phyloP scores from a whole-genome alignment of 2,113 vertebrate species.

The Coryphaenoides rupestris region DNA sequence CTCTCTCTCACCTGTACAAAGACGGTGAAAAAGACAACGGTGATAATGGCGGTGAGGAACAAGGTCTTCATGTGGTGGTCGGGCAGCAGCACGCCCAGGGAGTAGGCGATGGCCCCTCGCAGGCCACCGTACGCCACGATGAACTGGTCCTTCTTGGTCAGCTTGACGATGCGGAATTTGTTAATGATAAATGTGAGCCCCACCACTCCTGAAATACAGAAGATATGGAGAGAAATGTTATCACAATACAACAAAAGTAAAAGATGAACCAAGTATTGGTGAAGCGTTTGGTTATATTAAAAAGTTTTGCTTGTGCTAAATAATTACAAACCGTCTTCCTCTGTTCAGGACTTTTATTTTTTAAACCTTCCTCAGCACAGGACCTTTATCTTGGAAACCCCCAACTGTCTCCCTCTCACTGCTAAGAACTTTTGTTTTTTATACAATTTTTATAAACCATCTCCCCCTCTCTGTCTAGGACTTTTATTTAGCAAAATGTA shows the following conservation, averaged over 20 bases:
- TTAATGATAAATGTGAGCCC: slow-evolving; percentile 92
- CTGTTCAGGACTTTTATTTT: too few relatives aligned
- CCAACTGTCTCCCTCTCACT: too few relatives aligned
- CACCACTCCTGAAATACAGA: slow-evolving; percentile 78
- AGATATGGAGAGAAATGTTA: not conserved
- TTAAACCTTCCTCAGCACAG: too few relatives aligned
- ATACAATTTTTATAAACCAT: too few relatives aligned
- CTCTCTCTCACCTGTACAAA: slow-evolving; percentile 87
- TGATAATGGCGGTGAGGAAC: slow-evolving; percentile 98
- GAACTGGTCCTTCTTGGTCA: slow-evolving; percentile 96
- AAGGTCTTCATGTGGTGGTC: slow-evolving; percentile 77
- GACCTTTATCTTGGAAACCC: too few relatives aligned
- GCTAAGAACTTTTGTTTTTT: too few relatives aligned
- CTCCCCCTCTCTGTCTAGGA: too few relatives aligned
- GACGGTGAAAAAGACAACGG: slow-evolving; percentile 95
- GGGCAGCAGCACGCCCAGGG: slow-evolving; percentile 85
- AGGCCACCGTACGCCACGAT: slow-evolving; percentile 95
- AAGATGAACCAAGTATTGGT: not conserved
- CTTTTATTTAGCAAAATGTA: too few relatives aligned
- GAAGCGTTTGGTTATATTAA: not conserved
- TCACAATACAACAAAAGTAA: too few relatives aligned
- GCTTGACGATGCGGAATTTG: slow-evolving; percentile 91
- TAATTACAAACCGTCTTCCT: too few relatives aligned
- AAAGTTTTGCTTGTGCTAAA: not conserved
- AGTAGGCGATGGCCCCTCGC: slow-evolving; percentile 94